These are phyloP conservation scores for Triplophysa rosa DNA, from an alignment of 2,113 vertebrate species.

Conservation along the genomic window DNA sequence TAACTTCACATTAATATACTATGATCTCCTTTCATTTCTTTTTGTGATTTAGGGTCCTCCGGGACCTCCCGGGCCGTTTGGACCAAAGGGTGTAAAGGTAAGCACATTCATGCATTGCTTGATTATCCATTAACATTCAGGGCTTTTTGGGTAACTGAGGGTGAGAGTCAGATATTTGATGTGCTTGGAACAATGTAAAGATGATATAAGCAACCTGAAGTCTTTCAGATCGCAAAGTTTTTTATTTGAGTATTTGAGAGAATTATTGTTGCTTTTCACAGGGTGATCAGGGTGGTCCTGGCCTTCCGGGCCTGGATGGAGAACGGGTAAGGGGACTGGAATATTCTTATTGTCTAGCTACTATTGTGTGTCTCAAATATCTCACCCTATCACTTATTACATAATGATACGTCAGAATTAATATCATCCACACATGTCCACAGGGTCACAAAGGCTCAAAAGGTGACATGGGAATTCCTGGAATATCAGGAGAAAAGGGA, in stretches of 20 bases:
- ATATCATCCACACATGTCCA: not conserved
- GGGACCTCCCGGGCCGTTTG: slow-evolving; percentile 89
- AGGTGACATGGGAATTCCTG: slow-evolving; percentile 89
- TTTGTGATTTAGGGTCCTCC: slow-evolving; percentile 68
- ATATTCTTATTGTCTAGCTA: not conserved
- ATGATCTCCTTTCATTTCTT: not conserved
- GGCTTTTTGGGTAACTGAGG: not conserved
- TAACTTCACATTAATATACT: not conserved
- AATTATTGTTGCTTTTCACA: slow-evolving; percentile 61
- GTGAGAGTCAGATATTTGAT: not conserved
- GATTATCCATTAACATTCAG: not conserved
- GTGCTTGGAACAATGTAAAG: not conserved
- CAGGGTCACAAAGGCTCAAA: slow-evolving; percentile 96
- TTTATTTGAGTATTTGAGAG: not conserved
- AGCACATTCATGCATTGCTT: not conserved
- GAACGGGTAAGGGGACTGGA: slow-evolving; percentile 80
- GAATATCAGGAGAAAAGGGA: slow-evolving; percentile 90
- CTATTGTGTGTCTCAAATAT: not conserved
- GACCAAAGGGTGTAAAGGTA: slow-evolving; percentile 90
- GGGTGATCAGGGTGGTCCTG: slow-evolving; percentile 90
- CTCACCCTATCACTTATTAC: not conserved
- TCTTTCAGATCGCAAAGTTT: not conserved
- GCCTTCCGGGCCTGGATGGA: slow-evolving; percentile 87
- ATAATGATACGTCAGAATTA: not conserved
- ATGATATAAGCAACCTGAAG: not conserved